Evolutionary conservation across 2,797 vertebrate species (phyloP).

Genomic region (Pseudochaenichthys georgianus): DNA sequence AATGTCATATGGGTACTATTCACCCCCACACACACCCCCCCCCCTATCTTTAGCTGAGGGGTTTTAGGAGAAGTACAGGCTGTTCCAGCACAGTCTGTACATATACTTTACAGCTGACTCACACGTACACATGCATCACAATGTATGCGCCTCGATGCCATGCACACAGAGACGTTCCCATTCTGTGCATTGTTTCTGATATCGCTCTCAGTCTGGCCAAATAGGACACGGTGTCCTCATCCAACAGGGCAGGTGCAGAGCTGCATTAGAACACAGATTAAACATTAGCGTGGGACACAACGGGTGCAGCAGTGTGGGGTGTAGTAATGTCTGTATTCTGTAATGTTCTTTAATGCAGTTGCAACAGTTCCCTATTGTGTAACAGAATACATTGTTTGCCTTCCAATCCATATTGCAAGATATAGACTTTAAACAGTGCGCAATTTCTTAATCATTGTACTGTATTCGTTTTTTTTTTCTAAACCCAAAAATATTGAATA

Average conservation of each 20-base stretch:
- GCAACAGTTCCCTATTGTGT: neutral
- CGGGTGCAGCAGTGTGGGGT: neutral
- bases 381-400: neutral
- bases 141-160: neutral
- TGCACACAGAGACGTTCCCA: neutral
- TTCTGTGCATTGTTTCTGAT: constrained; percentile 27
- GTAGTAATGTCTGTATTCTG: neutral
- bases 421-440: neutral
- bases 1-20: neutral
- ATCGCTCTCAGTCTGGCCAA: neutral
- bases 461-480: too few relatives aligned
- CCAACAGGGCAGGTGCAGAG: constrained; percentile 34
- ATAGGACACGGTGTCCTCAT: neutral
- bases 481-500: too few relatives aligned
- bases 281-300: neutral
- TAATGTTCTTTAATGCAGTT: neutral
- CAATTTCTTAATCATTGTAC: neutral
- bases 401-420: neutral
- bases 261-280: neutral
- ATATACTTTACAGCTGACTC: constrained; percentile 17
- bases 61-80: constrained; percentile 52
- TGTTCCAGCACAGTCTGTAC: constrained; percentile 62
- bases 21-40: neutral
- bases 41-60: constrained; percentile 36
- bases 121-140: neutral